Base-by-base conservation (phyloP, 2,113 vertebrate species). In the Dryoscopus gambensis region DNA sequence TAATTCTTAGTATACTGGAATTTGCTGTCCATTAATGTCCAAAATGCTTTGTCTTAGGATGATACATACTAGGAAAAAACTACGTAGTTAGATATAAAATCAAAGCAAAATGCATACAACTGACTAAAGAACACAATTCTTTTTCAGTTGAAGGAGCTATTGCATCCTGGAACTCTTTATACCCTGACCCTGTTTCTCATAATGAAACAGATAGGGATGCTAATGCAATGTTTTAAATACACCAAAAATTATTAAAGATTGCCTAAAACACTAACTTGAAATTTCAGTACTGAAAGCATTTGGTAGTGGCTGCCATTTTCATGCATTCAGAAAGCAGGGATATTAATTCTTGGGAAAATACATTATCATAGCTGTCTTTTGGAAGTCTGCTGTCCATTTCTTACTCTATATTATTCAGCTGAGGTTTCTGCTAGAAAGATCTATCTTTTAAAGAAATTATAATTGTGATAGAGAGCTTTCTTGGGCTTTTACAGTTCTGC, bases 321-420 rank as follows among this genome's bases (percentile, higher is more conserved):
- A 7, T 68, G 33, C 56, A 22, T 50, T 87, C 28, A 63, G 69
- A 89, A 89, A 89, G 35, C 39, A 60, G 39, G 5, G 35, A 12
- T 93, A 47, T 42, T 78, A 2, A 39, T 77, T 84, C 16, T 47
- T 63, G 73, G 52, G 46, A 62, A 87, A 82, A 46, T 50, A 19
- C 2, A 8, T 65, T 75, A 15, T 42, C 8, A 3, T 15, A 30
- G n/a, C 12, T 50, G 28, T 65, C 16, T 88, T 64, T 42, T 75
- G 56, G 18, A 75, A 89, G 5, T 59, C 13, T 19, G 5, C 40
- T 92, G 50, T 81, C 39, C 10, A 7, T 57, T 64, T 86, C 2
- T 1, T 46, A 37, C 31, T 20, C 30, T 0, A 1, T 57, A 22
- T 52, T 2, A 2, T 44, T 71, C 4, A 4, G 42, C 18, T 39